Evolutionary conservation across 2,113 vertebrate genomes (phyloP).

Genomic region (Hydrochoerus hydrochaeris): DNA sequence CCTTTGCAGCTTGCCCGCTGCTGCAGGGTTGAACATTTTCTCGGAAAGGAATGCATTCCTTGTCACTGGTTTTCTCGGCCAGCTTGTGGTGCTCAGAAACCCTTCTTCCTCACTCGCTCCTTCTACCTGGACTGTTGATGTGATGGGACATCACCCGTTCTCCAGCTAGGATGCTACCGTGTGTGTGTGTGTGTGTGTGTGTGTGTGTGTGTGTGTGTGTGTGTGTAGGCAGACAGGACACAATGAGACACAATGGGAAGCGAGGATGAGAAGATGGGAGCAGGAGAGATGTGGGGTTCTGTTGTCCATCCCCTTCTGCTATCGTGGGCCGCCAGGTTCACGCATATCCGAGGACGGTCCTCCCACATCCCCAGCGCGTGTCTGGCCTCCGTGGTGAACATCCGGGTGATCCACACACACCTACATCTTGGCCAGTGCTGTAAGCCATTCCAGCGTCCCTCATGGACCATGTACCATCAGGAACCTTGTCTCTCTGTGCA

Average conservation of each 20-base stretch:
- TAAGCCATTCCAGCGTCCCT: not conserved
- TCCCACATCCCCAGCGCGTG: not conserved
- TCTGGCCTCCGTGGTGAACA: not conserved
- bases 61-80: constrained; percentile 17
- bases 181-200: not conserved
- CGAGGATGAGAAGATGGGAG: not conserved
- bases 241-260: not conserved
- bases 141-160: not conserved
- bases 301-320: not conserved
- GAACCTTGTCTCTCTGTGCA: not conserved
- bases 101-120: not conserved
- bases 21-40: not conserved
- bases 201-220: not conserved
- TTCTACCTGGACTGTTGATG: not conserved
- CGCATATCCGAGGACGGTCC: not conserved
- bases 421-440: not conserved
- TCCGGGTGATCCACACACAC: not conserved
- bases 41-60: not conserved
- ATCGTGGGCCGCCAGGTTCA: not conserved
- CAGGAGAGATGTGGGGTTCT: not conserved
- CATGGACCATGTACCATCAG: not conserved
- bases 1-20: not conserved
- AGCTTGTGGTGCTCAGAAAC: not conserved
- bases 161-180: not conserved
- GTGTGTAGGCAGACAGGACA: not conserved